phyloP scores from a whole-genome alignment of 2,113 vertebrate species.

The Spermophilus dauricus region DNA sequence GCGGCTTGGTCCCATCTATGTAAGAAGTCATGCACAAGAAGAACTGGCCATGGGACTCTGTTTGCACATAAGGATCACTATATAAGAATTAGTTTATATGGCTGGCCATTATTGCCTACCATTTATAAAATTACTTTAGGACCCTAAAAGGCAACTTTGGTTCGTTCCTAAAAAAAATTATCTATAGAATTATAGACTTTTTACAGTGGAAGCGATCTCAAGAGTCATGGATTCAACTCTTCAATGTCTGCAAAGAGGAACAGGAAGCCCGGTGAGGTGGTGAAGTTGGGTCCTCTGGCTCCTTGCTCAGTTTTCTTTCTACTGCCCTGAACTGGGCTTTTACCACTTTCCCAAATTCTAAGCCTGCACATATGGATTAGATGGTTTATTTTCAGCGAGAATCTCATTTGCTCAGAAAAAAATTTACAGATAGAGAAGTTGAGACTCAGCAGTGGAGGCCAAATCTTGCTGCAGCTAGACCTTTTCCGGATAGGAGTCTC shows the following conservation, averaged over 20 bases:
- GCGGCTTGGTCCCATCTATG: background rate
- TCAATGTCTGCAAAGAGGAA: background rate
- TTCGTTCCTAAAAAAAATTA: background rate
- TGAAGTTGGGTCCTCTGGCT: background rate
- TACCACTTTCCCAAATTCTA: background rate
- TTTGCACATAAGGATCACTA: background rate
- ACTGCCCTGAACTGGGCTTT: background rate
- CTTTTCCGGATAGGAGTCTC: background rate
- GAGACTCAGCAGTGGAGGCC: background rate
- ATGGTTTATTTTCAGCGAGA: background rate
- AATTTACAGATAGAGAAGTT: background rate
- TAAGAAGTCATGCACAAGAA: background rate
- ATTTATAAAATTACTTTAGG: background rate
- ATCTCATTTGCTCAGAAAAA: background rate
- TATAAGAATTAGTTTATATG: background rate
- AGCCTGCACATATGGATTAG: background rate
- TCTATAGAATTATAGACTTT: background rate
- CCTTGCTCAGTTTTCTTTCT: background rate
- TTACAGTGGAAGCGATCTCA: background rate
- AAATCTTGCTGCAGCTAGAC: background rate
- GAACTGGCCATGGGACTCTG: background rate
- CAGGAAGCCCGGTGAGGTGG: background rate
- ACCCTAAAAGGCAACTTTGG: background rate
- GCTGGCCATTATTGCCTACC: background rate
- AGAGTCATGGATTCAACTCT: background rate